phyloP scores from a whole-genome alignment of 2,888 invertebrate genomes.

The Xestoiulus laeticollis region DNA sequence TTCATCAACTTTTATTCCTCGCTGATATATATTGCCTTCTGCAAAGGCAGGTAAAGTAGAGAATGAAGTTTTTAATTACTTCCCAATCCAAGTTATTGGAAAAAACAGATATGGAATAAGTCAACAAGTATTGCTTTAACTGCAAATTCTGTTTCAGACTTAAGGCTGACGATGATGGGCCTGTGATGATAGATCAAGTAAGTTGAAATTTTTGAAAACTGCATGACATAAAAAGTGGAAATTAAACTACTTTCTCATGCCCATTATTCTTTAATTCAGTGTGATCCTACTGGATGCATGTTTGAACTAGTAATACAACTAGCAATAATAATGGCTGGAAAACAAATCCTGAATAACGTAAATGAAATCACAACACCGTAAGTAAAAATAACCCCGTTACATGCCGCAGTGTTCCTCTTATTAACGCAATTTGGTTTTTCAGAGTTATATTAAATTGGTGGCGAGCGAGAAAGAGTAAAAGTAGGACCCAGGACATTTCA shows the following conservation, averaged over 20 bases:
- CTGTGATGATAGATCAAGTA: conserved; percentile 48
- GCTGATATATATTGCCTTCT: conserved; percentile 98
- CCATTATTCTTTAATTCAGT: conserved; percentile 61
- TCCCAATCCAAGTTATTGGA: no score
- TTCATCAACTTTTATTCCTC: conserved; percentile 99
- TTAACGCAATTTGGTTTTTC: conserved; percentile 32
- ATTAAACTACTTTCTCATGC: no score
- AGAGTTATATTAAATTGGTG: conserved; percentile 82
- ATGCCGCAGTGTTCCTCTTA: conserved; percentile 50
- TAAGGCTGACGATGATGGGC: conserved; percentile 36
- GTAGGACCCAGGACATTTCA: conserved; percentile 68
- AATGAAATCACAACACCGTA: conserved; percentile 89
- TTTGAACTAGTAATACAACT: conserved; percentile 91
- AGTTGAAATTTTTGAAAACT: not conserved
- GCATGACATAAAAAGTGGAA: no score
- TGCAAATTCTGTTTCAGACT: not conserved
- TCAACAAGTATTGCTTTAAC: not conserved
- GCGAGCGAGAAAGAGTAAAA: conserved; percentile 80
- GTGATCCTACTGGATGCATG: conserved; percentile 91
- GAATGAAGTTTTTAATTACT: not conserved
- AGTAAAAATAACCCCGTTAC: conserved; percentile 64
- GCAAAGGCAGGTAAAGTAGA: conserved; percentile 75
- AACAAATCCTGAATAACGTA: conserved; percentile 92
- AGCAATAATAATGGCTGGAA: conserved; percentile 94
- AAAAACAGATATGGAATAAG: no score